These are phyloP conservation scores for Stictocephala bisonia DNA, from an alignment of 2,888 invertebrate genomes.

Conservation along the genomic window DNA sequence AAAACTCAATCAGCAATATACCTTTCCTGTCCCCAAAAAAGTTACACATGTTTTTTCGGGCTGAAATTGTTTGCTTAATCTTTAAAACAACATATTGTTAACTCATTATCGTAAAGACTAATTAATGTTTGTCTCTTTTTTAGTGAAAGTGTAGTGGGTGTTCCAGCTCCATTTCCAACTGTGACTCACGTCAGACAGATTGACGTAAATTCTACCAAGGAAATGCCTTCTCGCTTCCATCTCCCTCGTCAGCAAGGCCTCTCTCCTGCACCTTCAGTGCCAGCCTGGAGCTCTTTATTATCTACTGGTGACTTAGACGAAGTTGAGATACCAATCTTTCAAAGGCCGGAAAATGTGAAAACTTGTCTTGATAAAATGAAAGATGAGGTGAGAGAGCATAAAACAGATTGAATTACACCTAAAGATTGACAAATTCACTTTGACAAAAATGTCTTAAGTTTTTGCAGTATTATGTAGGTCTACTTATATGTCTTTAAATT, in stretches of 20 bases:
- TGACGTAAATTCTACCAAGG: conserved; percentile 31
- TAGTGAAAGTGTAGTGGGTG: conserved; percentile 63
- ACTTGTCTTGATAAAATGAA: conserved; percentile 15
- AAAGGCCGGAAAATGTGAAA: conserved; percentile 19
- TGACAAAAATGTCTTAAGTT: too few relatives aligned
- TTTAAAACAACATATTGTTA: conserved; percentile 5
- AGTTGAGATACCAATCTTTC: background rate
- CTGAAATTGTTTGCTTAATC: too few relatives aligned
- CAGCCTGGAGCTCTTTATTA: background rate
- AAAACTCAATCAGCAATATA: too few relatives aligned
- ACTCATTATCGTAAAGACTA: background rate
- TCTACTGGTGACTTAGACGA: background rate
- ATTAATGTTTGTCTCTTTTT: conserved; percentile 45
- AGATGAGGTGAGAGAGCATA: conserved; percentile 32
- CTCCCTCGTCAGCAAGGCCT: background rate
- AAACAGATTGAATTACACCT: too few relatives aligned
- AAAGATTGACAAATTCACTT: too few relatives aligned
- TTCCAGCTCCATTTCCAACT: conserved; percentile 69
- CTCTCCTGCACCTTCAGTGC: conserved; percentile 3
- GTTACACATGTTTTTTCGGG: too few relatives aligned
- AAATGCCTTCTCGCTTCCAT: conserved; percentile 6
- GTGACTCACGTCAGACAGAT: conserved; percentile 75
- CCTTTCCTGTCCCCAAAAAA: too few relatives aligned
- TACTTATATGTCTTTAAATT: too few relatives aligned
- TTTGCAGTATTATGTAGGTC: too few relatives aligned